These are phyloP conservation scores for Dinomys branickii DNA, from an alignment of 2,113 vertebrate genomes.

Conservation along the genomic window DNA sequence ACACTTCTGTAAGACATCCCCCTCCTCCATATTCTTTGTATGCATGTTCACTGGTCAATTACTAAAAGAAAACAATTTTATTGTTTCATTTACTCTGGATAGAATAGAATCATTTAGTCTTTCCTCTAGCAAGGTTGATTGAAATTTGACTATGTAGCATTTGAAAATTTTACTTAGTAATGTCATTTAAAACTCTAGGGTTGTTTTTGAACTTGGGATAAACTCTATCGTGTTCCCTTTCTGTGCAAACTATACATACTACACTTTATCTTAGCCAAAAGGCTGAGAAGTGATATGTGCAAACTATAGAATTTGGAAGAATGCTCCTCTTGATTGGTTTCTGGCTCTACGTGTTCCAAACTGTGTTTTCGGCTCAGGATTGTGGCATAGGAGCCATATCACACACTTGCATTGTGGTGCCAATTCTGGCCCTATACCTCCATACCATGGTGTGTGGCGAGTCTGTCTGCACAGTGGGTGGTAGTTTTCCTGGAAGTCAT, in stretches of 20 bases:
- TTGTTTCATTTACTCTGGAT: not conserved
- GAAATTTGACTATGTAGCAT: not conserved
- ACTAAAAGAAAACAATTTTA: constrained; percentile 28
- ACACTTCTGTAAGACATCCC: not conserved
- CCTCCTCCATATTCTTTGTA: not conserved
- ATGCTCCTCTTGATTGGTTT: not conserved
- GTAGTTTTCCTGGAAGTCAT: not conserved
- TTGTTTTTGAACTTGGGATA: not conserved
- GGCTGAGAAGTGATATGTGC: too few species aligned
- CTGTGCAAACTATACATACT: too few species aligned
- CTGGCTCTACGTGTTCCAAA: not conserved
- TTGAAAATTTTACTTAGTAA: not conserved
- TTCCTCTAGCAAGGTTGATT: not conserved
- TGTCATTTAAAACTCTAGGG: not conserved
- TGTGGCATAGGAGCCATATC: not conserved
- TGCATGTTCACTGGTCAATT: not conserved
- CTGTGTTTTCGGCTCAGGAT: not conserved
- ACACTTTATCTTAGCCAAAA: too few species aligned
- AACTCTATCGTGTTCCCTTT: not conserved
- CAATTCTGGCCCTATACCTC: not conserved
- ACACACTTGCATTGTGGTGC: not conserved
- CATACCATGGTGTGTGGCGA: not conserved
- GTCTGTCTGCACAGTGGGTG: not conserved
- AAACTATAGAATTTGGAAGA: not conserved
- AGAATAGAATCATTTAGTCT: not conserved